Base-by-base conservation (phyloP, 2,113 vertebrate species). In the Chunga burmeisteri region DNA sequence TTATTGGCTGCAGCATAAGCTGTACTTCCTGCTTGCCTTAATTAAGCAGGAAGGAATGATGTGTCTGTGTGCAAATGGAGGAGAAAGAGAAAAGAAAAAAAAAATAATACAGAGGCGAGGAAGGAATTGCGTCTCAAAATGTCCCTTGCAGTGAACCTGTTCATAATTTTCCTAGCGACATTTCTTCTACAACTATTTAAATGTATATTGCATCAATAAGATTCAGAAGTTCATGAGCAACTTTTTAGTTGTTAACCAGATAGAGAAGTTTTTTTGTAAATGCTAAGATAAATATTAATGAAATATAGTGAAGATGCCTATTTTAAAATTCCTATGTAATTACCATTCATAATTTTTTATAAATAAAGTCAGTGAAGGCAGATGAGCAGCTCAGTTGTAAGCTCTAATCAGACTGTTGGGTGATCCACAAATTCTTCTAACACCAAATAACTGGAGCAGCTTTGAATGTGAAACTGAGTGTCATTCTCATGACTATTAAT, bases 21-120 rank as follows among this genome's bases (percentile, higher is more conserved):
- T 58, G 7, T 18, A 32, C 3, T 62, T 81, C 61, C 4, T 61
- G 20, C 6, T 21, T 42, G 46, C 11, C 10, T 67, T 63, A 80
- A 56, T 32, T 65, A 47, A 50, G 7, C 20, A 18, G 1, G 2
- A 1, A 2, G 1, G 12, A 3, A 6, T 63, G 38, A 52, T 9
- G 11, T 11, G 14, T 22, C 3, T 66, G 10, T n/a, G 11, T 65
- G 7, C 4, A 90, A 95, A 56, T 30, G 1, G 6, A 78, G 3
- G 2, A 7, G 38, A 70, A 81, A 61, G 19, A 65, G 7, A 68
- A 81, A 74, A 52, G 3, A 0, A 14, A 56, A 71, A 79, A 46
- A 5, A 3, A 66, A 55, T 17, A 1, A 29, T 38, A 53, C 2
- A 67, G 13, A 79, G 40, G 0, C 2, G 1, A 79, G 26, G 23